These are phyloP conservation scores for Pocillopora grandis DNA, from an alignment of 92 coral and sea anemone genomes.

Conservation along the genomic window DNA sequence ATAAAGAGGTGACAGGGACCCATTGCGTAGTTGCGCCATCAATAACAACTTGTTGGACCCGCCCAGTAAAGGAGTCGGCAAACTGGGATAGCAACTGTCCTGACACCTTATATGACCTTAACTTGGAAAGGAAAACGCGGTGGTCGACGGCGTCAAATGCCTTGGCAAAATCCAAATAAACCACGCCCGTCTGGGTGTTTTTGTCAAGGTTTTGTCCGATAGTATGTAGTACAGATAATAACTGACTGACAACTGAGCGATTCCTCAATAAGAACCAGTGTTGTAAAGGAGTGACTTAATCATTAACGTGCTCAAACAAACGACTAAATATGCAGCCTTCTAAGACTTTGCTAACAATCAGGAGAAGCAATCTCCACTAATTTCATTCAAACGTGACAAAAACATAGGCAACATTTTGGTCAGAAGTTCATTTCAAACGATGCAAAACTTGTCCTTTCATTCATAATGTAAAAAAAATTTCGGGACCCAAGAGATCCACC, in stretches of 20 bases:
- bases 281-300: constrained; percentile 13
- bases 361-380: not conserved
- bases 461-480: too few relatives aligned
- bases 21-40: constrained; percentile 33
- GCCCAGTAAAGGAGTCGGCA: constrained; percentile 13
- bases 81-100: constrained; percentile 24
- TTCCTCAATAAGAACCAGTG: constrained; percentile 24
- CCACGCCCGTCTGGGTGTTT: constrained; percentile 44
- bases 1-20: constrained; percentile 43
- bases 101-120: constrained; percentile 15
- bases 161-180: constrained; percentile 53
- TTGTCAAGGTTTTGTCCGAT: constrained; percentile 39
- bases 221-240: constrained; percentile 26
- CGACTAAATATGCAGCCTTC: constrained; percentile 26
- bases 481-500: too few relatives aligned
- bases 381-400: too few relatives aligned
- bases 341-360: constrained; percentile 23
- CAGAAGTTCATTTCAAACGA: too few relatives aligned
- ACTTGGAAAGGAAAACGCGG: constrained; percentile 11
- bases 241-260: constrained; percentile 44
- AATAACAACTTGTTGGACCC: constrained; percentile 46
- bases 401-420: too few relatives aligned
- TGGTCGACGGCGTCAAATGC: constrained; percentile 53
- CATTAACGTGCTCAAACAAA: constrained; percentile 9
- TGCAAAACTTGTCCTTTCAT: too few relatives aligned